These are phyloP conservation scores for Neopipo cinnamomea DNA, from an alignment of 2,113 vertebrate genomes.

Conservation along the genomic window DNA sequence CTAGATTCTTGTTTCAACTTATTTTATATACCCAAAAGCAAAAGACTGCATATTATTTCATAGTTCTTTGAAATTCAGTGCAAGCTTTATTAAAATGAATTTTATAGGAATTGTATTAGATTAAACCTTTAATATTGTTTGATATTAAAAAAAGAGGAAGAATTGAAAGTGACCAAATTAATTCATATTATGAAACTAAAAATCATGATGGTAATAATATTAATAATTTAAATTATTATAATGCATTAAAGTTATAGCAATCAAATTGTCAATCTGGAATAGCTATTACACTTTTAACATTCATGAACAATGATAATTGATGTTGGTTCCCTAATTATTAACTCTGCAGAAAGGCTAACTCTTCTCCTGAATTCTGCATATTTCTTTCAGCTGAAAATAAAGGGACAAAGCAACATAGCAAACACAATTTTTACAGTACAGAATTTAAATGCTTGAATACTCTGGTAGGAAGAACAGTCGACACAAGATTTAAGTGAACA, in stretches of 20 bases:
- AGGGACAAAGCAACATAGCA: neutral
- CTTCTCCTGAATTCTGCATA: neutral
- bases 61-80: neutral
- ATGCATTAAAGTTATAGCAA: neutral
- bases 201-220: neutral
- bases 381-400: neutral
- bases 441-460: neutral
- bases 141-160: neutral
- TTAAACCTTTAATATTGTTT: neutral
- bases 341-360: neutral
- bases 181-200: neutral
- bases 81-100: neutral
- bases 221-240: neutral
- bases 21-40: neutral
- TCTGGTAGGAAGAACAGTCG: neutral
- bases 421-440: neutral
- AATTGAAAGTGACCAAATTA: neutral
- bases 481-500: neutral
- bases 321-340: neutral
- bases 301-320: neutral
- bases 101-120: neutral
- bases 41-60: neutral
- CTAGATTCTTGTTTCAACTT: neutral
- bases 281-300: constrained; percentile 4
- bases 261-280: constrained; percentile 15